A percentile compares a stretch with the other conserved stretches of the same genome.
Conservation (phyloP, 2,797 vertebrate genomes). For the Monodelphis domestica region DNA sequence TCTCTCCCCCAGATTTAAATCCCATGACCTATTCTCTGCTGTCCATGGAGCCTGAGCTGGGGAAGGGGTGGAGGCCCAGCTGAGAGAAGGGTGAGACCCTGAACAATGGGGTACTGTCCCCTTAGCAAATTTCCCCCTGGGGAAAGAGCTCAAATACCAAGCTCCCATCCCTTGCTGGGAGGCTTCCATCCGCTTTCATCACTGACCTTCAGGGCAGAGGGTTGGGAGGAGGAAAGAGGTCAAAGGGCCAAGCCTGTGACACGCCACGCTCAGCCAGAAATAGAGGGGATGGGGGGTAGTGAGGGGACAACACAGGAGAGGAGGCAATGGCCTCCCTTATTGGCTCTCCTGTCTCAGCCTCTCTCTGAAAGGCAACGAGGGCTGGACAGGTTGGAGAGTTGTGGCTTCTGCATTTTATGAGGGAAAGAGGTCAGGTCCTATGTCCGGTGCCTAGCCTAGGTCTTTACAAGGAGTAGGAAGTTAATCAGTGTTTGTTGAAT, state of each 20-base stretch:
- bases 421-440: neutral
- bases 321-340: neutral
- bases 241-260: slow-evolving; percentile 85
- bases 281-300: slow-evolving; percentile 70
- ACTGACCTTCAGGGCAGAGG: slow-evolving; percentile 78
- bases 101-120: slow-evolving; percentile 86
- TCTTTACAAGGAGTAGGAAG: too few species aligned
- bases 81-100: slow-evolving; percentile 28
- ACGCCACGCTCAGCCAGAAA: slow-evolving; percentile 80
- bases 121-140: slow-evolving; percentile 72
- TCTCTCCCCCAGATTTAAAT: neutral
- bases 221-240: slow-evolving; percentile 71
- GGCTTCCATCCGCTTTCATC: slow-evolving; percentile 85
- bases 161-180: slow-evolving; percentile 78
- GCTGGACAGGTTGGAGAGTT: neutral
- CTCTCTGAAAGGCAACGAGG: neutral
- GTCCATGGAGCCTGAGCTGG: accelerated
- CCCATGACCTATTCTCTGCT: neutral
- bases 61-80: too few species aligned
- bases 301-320: slow-evolving; percentile 69
- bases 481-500: neutral
- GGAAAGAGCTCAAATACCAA: slow-evolving; percentile 81
- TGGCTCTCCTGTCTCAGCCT: neutral
- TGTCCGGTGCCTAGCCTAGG: neutral
- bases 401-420: neutral